Evolutionary conservation across 2,888 invertebrate species (phyloP).

Genomic region (Cabera pusaria): DNA sequence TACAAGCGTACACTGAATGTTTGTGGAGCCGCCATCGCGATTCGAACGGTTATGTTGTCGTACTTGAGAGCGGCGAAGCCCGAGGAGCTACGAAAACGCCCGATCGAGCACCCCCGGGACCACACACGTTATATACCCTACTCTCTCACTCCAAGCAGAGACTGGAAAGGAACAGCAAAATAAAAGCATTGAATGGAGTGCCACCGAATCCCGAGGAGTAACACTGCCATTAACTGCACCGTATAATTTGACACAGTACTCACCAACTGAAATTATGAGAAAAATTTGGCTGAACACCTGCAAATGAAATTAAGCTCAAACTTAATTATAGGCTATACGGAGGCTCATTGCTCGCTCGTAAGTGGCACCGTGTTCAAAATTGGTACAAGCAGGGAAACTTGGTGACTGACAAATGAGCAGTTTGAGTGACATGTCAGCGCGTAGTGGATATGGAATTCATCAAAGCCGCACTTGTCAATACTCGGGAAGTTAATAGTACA

Average conservation of each 20-base stretch:
- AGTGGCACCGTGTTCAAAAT: too few relatives aligned
- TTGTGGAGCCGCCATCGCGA: conserved; percentile 81
- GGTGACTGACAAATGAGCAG: conserved; percentile 4
- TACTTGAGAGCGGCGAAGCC: conserved; percentile 61
- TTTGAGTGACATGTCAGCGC: not conserved
- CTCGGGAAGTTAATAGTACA: conserved; percentile 56
- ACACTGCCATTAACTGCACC: conserved; percentile 44
- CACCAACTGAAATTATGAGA: conserved; percentile 32
- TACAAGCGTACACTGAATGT: conserved; percentile 70
- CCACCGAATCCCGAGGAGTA: conserved; percentile 51
- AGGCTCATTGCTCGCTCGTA: conserved; percentile 2
- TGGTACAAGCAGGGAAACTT: not conserved
- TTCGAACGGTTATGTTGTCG: conserved; percentile 78
- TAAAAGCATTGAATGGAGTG: conserved; percentile 75
- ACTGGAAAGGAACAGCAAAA: conserved; percentile 63
- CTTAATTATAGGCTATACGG: conserved; percentile 6
- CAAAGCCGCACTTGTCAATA: conserved; percentile 49
- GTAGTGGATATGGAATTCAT: conserved; percentile 26
- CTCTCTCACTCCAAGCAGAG: conserved; percentile 58
- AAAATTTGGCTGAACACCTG: conserved; percentile 22
- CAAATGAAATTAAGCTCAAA: conserved; percentile 7
- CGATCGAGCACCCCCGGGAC: conserved; percentile 64
- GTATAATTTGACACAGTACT: conserved; percentile 41
- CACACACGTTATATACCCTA: conserved; percentile 72
- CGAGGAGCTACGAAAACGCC: conserved; percentile 60